Evolutionary conservation across 1,140 invertebrate genomes (phyloP).

Genomic region (Mizuhopecten yessoensis): DNA sequence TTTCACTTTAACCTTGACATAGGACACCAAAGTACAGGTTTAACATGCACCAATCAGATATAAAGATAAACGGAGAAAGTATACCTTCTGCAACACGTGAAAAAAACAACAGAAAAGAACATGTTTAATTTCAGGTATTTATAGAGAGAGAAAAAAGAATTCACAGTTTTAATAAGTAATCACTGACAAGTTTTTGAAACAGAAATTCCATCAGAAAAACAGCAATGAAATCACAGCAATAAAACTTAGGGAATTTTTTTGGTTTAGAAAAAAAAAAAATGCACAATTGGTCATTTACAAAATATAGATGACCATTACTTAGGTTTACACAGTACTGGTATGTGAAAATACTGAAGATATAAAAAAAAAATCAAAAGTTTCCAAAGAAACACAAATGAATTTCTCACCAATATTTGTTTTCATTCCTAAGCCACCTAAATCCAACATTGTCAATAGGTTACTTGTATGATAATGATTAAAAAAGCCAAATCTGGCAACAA

Average conservation of each 20-base stretch:
- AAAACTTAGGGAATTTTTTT: neutral
- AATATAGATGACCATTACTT: neutral
- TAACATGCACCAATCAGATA: neutral
- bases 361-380: neutral
- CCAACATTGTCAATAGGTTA: slow-evolving; percentile 17
- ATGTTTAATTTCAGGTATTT: slow-evolving; percentile 15
- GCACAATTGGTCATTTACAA: slow-evolving; percentile 23
- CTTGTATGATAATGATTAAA: too few relatives aligned
- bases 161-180: neutral
- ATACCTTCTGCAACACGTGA: slow-evolving; percentile 37
- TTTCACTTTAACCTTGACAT: neutral
- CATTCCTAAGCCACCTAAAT: slow-evolving; percentile 38
- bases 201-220: neutral
- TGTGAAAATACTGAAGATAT: neutral
- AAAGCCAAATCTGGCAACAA: neutral
- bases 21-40: neutral
- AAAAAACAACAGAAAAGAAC: slow-evolving; percentile 29
- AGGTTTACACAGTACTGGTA: neutral
- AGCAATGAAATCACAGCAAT: neutral
- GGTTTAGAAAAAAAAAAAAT: neutral
- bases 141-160: neutral
- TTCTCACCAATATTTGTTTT: neutral
- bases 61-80: neutral
- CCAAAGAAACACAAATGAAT: neutral
- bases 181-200: neutral